A percentile compares a stretch with the other conserved stretches of the same genome.
Conservation (phyloP, 2,797 vertebrate genomes). For the Mormyrops attenuatus region DNA sequence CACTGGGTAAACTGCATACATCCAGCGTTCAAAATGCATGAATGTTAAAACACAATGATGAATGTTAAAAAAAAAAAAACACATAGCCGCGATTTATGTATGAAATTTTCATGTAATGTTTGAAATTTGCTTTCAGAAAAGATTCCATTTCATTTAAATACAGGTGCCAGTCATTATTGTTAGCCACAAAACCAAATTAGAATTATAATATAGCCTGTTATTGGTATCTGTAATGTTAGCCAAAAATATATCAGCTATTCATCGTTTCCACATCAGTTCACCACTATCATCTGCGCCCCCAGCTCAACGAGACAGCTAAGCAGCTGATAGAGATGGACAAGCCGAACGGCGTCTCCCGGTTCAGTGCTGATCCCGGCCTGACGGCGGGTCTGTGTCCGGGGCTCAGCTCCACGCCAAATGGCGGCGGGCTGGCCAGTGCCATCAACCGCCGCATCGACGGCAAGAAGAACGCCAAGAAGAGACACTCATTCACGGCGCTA, state of each 20-base stretch:
- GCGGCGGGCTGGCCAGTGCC: slow-evolving; percentile 54
- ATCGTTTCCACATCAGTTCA: neutral
- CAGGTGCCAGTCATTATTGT: no score
- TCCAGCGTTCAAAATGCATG: neutral
- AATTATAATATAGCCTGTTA: no score
- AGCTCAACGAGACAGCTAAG: slow-evolving; percentile 95
- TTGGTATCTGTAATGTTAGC: no score
- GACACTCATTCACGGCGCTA: slow-evolving; percentile 91
- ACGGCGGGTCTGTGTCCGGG: slow-evolving; percentile 49
- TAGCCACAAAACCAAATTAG: no score
- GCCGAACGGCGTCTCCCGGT: slow-evolving; percentile 59
- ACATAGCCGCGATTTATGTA: neutral
- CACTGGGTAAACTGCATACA: neutral
- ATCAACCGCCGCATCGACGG: slow-evolving; percentile 75
- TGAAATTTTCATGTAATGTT: neutral
- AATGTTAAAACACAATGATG: neutral
- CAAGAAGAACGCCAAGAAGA: slow-evolving; percentile 97
- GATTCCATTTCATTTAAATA: neutral
- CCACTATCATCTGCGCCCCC: slow-evolving; percentile 10
- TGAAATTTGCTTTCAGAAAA: neutral
- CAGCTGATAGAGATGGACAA: slow-evolving; percentile 96
- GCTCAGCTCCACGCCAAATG: slow-evolving; percentile 54
- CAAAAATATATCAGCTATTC: no score
- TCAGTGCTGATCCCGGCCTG: slow-evolving; percentile 58
- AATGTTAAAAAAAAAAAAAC: neutral